Base-by-base conservation (phyloP, 1,140 invertebrate genomes). In the Dinoponera quadriceps region DNA sequence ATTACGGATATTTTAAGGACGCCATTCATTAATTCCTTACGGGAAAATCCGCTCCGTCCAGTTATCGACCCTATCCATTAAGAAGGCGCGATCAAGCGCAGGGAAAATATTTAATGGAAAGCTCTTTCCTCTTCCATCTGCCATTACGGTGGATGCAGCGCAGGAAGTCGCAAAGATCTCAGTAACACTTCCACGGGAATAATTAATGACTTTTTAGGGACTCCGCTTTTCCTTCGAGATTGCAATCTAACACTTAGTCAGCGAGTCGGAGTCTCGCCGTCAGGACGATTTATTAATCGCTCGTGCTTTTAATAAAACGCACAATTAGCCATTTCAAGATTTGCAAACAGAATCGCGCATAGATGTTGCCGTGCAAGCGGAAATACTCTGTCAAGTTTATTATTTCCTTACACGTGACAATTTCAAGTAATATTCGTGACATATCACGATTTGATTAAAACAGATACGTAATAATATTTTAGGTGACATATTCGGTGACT, bases 21-120 rank as follows among this genome's bases (percentile, higher is more conserved):
- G 0, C 38, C 38, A 38, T 48, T 78, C 49, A 44, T 44, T 44
- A 22, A 1, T 62, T 22, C 38, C 20, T 63, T 22, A 5, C 20
- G 7, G 49, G 27, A 16, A 33, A 69, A 68, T 27, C 29, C 18
- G 65, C 38, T 65, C 49, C 20, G 22, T 25, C 16, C 11, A 7
- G 13, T 59, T 57, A 69, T 57, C 14, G 33, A 80, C 22, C 38
- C 57, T 27, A 69, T 48, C 38, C 65, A 69, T 80, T 57, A 80
- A 69, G 65, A 71, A 59, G 38, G 38, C 33, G 18, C 25, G 33
- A 44, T 78, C 49, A 20, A 68, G 74, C 60, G 38, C 63, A 55
- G 55, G 65, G 29, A 80, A 80, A 69, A 69, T 80, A 69, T 80
- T 80, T 80, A 78, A 78, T 80, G 25, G 14, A 80, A 27, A 57